A percentile compares a stretch with the other conserved stretches of the same genome.
Evolutionary conservation across 2,797 vertebrate species (phyloP).

Genomic region (Alosa sapidissima): DNA sequence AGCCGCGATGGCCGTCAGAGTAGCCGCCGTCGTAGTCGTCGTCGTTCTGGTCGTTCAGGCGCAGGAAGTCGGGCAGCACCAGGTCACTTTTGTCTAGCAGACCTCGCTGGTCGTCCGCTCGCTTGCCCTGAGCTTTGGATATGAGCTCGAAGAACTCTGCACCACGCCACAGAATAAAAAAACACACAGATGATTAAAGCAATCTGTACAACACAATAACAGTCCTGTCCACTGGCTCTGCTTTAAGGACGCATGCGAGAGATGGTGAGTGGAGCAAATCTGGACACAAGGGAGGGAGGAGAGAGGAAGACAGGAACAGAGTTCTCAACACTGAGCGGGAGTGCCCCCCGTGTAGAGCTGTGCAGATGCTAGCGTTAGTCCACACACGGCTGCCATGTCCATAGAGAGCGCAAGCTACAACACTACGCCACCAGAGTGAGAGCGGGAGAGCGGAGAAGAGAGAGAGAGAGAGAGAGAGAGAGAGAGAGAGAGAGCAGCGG

Average conservation of each 20-base stretch:
- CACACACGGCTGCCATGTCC: slow-evolving; percentile 40
- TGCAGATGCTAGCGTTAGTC: slow-evolving; percentile 43
- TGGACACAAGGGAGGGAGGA: background rate
- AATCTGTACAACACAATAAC: background rate
- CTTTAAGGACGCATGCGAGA: background rate
- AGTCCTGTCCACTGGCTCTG: background rate
- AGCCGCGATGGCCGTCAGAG: slow-evolving; percentile 49
- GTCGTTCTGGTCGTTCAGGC: slow-evolving; percentile 67
- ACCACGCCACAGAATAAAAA: slow-evolving; percentile 33
- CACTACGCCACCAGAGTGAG: slow-evolving; percentile 43
- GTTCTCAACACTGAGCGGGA: slow-evolving; percentile 18
- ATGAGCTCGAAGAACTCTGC: slow-evolving; percentile 99
- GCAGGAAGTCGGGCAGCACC: slow-evolving; percentile 93
- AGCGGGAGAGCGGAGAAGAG: background rate
- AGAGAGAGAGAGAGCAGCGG: slow-evolving; percentile 49
- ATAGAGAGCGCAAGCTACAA: slow-evolving; percentile 50
- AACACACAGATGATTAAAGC: background rate
- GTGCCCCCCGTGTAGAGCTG: slow-evolving; percentile 29
- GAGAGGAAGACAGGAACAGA: background rate
- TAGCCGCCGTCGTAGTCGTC: slow-evolving; percentile 35
- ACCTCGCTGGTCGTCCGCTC: slow-evolving; percentile 98
- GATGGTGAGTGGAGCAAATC: background rate
- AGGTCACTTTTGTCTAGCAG: slow-evolving; percentile 96
- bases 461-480: slow-evolving; percentile 35
- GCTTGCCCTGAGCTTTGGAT: slow-evolving; percentile 98